Conservation (phyloP, 2,113 vertebrate species). For the Amphiprion ocellaris region DNA sequence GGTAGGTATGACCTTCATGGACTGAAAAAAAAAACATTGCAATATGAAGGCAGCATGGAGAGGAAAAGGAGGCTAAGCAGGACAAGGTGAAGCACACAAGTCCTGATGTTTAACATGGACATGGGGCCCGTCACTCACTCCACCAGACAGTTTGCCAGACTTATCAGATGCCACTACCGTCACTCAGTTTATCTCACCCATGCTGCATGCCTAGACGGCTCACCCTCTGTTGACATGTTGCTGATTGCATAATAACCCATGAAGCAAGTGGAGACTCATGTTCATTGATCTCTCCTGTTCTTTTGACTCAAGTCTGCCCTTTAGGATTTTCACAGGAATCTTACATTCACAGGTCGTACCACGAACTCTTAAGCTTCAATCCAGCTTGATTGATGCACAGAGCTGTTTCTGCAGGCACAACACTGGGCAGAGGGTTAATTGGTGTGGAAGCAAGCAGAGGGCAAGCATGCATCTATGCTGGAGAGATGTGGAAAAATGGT, state of each 20-base stretch:
- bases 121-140: background rate
- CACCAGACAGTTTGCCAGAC: background rate
- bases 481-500: background rate
- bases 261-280: background rate
- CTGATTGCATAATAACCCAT: slow-evolving; percentile 26
- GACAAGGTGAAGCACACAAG: background rate
- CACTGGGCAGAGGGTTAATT: slow-evolving; percentile 12
- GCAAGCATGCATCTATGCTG: background rate
- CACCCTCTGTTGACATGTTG: background rate
- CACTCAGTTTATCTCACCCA: background rate
- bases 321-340: slow-evolving; percentile 3
- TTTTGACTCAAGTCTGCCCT: slow-evolving; percentile 14
- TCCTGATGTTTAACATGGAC: background rate
- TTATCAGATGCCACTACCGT: background rate
- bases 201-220: background rate
- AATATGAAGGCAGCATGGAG: background rate
- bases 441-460: background rate
- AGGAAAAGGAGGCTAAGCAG: background rate
- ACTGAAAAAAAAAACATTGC: background rate
- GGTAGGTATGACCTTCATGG: slow-evolving; percentile 45
- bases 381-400: background rate
- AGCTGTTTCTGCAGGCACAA: background rate
- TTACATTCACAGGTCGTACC: background rate
- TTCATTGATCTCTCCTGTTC: slow-evolving; percentile 25
- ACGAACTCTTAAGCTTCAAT: slow-evolving; percentile 11